Base-by-base conservation (phyloP, 2,888 invertebrate genomes). In the Papilio gigon region DNA sequence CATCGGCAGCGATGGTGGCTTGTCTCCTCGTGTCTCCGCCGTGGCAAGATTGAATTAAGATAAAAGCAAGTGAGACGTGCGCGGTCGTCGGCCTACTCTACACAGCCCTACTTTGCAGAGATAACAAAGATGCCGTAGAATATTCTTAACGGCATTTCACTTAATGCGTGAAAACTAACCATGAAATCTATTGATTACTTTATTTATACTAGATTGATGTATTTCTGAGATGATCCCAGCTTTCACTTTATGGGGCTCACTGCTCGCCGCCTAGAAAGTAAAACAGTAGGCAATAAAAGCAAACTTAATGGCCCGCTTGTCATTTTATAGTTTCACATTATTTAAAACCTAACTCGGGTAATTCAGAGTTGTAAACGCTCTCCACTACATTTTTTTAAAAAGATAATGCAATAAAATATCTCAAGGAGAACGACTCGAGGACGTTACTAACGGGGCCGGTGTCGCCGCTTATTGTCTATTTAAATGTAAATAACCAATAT, bases 51-150 rank as follows among this genome's bases (percentile, higher is more conserved):
- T 42, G 40, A 42, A 65, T 65, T 65, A 58, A 33, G 58, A 58
- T 58, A 58, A 58, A 58, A 42, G n/a, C 37, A 65, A 65, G 65
- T 58, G 65, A 65, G 58, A 63, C 30, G 20, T 65, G 40, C 50
- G 20, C 4, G 40, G 56, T 42, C 65, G 30, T 58, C 42, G 56
- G 58, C 65, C 56, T 22, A 42, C 6, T 65, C 53, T n/a, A n/a
- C n/a, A n/a, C n/a, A n/a, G n/a, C 8, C 64, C 64, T 27, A 40
- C 64, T 56, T 65, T 40, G 27, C 35, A 25, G 1, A 37, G 64
- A 37, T 56, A 56, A 56, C 27, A 17, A 56, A 56, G 9, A 56
- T 17, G n/a, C 50, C 27, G 6, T 5, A 11, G n/a, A 56, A 56
- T 30, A 56, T 56, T 56, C 1, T 30, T 30, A 17, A 4, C 27